phyloP scores from a whole-genome alignment of 1,140 invertebrate genomes.

The Homarus americanus region DNA sequence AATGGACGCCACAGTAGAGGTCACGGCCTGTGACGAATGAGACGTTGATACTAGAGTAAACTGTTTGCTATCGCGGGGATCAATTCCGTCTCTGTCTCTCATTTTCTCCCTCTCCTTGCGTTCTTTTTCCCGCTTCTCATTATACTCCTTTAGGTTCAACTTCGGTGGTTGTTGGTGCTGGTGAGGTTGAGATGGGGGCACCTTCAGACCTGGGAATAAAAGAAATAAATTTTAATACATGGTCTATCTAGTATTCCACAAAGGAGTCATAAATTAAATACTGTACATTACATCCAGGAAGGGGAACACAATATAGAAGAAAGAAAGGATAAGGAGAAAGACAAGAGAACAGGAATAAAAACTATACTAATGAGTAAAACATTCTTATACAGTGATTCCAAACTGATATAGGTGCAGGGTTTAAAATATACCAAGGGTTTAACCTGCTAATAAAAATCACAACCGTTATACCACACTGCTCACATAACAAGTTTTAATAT shows the following conservation, averaged over 20 bases:
- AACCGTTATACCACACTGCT: too few relatives aligned
- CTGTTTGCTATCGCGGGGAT: slow-evolving; percentile 59
- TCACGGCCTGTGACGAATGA: slow-evolving; percentile 43
- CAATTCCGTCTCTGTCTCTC: slow-evolving; percentile 77
- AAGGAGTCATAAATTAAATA: neutral
- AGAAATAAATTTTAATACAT: neutral
- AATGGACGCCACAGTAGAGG: slow-evolving; percentile 68
- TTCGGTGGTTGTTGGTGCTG: slow-evolving; percentile 62
- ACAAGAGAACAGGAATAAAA: too few relatives aligned
- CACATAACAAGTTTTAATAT: too few relatives aligned
- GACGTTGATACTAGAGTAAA: slow-evolving; percentile 69
- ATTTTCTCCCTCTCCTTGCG: slow-evolving; percentile 77
- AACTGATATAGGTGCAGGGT: too few relatives aligned
- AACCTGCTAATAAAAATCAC: too few relatives aligned
- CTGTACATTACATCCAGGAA: neutral
- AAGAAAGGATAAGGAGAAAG: too few relatives aligned
- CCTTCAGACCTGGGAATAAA: slow-evolving; percentile 41
- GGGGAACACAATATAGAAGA: too few relatives aligned
- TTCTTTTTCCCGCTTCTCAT: slow-evolving; percentile 79
- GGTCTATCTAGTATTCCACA: neutral
- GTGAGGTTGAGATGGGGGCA: slow-evolving; percentile 45
- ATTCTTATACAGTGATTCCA: too few relatives aligned
- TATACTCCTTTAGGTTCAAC: slow-evolving; percentile 79
- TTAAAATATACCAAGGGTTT: too few relatives aligned
- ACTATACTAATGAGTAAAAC: too few relatives aligned